Evolutionary conservation across 2,113 vertebrate species (phyloP).

Genomic region (Pycnonotus jocosus): DNA sequence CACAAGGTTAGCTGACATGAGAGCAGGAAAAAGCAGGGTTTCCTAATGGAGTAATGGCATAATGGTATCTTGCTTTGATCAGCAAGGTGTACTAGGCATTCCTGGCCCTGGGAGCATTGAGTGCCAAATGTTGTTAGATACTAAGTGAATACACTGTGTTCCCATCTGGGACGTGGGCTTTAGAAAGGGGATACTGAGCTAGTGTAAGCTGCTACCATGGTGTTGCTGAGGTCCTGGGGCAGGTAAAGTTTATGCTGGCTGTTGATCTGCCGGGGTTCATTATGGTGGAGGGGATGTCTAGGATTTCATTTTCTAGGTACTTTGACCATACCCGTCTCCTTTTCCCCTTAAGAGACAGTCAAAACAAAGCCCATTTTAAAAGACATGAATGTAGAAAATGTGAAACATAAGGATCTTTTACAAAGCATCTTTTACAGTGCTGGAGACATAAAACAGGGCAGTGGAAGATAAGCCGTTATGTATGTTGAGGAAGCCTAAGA

Average conservation of each 20-base stretch:
- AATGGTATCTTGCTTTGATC: constrained; percentile 32
- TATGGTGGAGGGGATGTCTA: constrained; percentile 24
- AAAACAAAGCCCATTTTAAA: constrained; percentile 64
- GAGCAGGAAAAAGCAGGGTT: neutral
- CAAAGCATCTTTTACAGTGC: constrained; percentile 52
- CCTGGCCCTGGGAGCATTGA: neutral
- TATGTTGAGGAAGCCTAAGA: constrained; percentile 72
- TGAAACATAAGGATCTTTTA: constrained; percentile 59
- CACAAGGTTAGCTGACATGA: neutral
- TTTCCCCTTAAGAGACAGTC: constrained; percentile 41
- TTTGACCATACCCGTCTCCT: constrained; percentile 32
- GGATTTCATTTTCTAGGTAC: constrained; percentile 30
- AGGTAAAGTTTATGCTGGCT: neutral
- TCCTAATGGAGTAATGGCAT: neutral
- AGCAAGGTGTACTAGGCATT: neutral
- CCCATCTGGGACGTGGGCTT: neutral
- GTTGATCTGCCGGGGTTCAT: neutral
- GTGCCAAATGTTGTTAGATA: neutral
- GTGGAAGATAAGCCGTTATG: constrained; percentile 57
- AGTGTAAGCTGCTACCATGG: constrained; percentile 7
- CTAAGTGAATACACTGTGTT: neutral
- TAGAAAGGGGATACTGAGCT: constrained; percentile 29
- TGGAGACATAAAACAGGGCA: constrained; percentile 55
- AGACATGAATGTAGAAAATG: constrained; percentile 58
- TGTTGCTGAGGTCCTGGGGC: neutral